Conservation (phyloP, 2,888 invertebrate species). For the Mimachlamys varia region DNA sequence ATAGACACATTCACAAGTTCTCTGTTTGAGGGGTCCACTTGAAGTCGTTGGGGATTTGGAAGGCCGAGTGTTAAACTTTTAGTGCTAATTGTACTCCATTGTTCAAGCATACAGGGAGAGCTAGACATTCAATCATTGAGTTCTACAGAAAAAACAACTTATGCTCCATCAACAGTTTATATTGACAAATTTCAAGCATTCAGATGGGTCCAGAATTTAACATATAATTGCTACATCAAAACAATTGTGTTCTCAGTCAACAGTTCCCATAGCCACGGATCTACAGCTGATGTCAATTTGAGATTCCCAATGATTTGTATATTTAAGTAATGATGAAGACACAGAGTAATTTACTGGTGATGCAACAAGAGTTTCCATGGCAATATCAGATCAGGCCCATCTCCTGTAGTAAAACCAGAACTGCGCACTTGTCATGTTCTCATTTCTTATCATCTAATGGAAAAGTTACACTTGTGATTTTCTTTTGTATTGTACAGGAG, state of each 20-base stretch:
- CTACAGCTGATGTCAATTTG: too few relatives aligned
- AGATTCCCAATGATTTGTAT: too few relatives aligned
- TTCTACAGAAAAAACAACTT: too few relatives aligned
- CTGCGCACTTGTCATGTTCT: not conserved
- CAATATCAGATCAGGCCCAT: not conserved
- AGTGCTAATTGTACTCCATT: too few relatives aligned
- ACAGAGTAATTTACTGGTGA: not conserved
- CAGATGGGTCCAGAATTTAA: not conserved
- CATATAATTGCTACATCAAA: not conserved
- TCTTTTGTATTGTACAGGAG: conserved; percentile 3
- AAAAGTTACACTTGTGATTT: not conserved
- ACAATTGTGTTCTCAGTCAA: not conserved
- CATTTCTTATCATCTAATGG: not conserved
- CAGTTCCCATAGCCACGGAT: too few relatives aligned
- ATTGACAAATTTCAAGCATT: not conserved
- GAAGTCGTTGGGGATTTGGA: not conserved
- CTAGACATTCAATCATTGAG: too few relatives aligned
- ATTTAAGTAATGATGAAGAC: not conserved
- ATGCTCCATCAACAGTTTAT: not conserved
- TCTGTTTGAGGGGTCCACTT: not conserved
- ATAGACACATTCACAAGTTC: not conserved
- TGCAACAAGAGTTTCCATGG: not conserved
- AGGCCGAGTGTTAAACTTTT: not conserved
- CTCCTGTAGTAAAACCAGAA: not conserved
- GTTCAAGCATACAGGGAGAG: too few relatives aligned